Conservation (phyloP, 2,113 vertebrate species). For the Oxygymnocypris stewartii region DNA sequence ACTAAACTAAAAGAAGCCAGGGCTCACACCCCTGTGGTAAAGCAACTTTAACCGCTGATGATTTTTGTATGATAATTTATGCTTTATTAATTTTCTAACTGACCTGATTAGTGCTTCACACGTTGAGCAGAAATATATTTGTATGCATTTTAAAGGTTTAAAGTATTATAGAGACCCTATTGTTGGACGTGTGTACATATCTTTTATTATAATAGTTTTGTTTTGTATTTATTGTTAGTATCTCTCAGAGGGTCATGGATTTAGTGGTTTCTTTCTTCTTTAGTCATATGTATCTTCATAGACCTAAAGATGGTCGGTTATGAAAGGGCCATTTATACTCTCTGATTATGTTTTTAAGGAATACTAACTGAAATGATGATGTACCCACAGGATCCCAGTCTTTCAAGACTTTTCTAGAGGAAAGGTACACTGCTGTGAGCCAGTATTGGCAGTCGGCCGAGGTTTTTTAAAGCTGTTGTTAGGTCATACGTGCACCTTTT, state of each 20-base stretch:
- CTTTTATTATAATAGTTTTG: constrained; percentile 84
- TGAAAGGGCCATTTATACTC: constrained; percentile 10
- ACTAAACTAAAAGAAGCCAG: constrained; percentile 36
- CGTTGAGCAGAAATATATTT: constrained; percentile 87
- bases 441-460: constrained; percentile 1
- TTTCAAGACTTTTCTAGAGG: background rate
- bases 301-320: background rate
- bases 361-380: background rate
- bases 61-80: constrained; percentile 94
- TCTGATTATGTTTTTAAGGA: constrained; percentile 3
- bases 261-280: constrained; percentile 52
- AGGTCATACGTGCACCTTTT: background rate
- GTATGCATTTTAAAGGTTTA: constrained; percentile 86
- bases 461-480: constrained; percentile 1
- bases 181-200: constrained; percentile 88
- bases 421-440: constrained; percentile 1
- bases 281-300: constrained; percentile 40
- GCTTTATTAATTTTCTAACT: constrained; percentile 87
- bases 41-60: constrained; percentile 77
- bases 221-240: constrained; percentile 79
- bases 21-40: constrained; percentile 75
- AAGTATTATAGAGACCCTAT: constrained; percentile 90
- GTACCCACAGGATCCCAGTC: constrained; percentile 8
- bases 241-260: constrained; percentile 63
- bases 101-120: constrained; percentile 85